These are phyloP conservation scores for Tenthredo mesomela DNA, from an alignment of 2,888 invertebrate genomes.

Conservation along the genomic window DNA sequence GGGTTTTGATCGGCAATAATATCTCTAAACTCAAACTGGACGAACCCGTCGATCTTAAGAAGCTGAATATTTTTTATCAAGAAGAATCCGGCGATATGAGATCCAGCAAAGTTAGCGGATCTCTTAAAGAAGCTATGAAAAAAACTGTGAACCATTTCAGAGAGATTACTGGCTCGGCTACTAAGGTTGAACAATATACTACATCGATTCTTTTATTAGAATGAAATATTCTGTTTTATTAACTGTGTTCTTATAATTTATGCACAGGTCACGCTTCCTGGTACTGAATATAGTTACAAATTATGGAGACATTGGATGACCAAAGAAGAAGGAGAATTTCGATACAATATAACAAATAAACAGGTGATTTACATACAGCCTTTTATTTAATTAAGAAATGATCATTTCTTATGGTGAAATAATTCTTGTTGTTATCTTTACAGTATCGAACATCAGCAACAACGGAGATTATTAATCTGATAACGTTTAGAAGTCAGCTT, in stretches of 20 bases:
- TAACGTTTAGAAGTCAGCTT: conserved; percentile 83
- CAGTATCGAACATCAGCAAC: conserved; percentile 69
- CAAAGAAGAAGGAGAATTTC: conserved; percentile 84
- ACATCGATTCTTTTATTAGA: conserved; percentile 3
- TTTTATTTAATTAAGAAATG: conserved; percentile 14
- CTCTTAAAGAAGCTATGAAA: conserved; percentile 83
- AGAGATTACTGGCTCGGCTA: conserved; percentile 72
- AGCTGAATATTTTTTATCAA: conserved; percentile 88
- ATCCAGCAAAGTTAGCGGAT: conserved; percentile 85
- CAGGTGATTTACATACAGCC: conserved; percentile 69
- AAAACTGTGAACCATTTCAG: conserved; percentile 78
- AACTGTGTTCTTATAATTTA: conserved; percentile 24
- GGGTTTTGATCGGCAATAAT: conserved; percentile 82
- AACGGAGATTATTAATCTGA: conserved; percentile 75
- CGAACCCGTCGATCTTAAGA: conserved; percentile 82
- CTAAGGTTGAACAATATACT: conserved; percentile 64
- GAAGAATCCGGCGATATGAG: conserved; percentile 87
- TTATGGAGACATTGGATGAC: conserved; percentile 90
- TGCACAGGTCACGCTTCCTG: conserved; percentile 73
- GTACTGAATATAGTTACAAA: conserved; percentile 80
- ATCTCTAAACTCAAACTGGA: conserved; percentile 81
- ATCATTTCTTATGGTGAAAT: conserved; percentile 31
- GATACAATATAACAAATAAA: conserved; percentile 83
- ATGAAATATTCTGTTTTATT: not conserved
- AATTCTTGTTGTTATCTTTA: conserved; percentile 54